Percentiles rank a stretch among this genome's conserved stretches.
Conservation (phyloP, 37 sponge, comb jelly and placozoan species). For the Cladorhizidae sp. region DNA sequence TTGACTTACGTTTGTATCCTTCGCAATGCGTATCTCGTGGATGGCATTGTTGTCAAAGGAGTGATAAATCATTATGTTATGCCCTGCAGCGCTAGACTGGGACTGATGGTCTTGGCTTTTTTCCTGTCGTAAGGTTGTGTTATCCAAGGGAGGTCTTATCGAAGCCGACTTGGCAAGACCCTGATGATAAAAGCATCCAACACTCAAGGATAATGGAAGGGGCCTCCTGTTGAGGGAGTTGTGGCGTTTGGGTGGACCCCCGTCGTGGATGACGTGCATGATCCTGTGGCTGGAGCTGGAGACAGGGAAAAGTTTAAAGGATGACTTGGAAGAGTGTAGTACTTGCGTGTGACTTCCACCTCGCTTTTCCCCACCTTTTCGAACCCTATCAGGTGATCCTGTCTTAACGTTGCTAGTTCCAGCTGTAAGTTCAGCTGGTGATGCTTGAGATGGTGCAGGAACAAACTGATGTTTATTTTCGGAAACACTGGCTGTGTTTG, state of each 20-base stretch:
- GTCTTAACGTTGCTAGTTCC: too few relatives aligned
- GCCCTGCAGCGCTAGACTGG: not conserved
- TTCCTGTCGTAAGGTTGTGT: not conserved
- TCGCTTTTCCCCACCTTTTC: too few relatives aligned
- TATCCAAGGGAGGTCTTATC: not conserved
- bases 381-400: too few relatives aligned
- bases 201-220: not conserved
- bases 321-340: not conserved
- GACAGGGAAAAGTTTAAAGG: constrained; percentile 7
- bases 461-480: too few relatives aligned
- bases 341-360: not conserved
- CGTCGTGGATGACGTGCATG: constrained; percentile 7
- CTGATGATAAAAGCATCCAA: not conserved
- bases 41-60: not conserved
- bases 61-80: not conserved
- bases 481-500: too few relatives aligned
- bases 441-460: too few relatives aligned
- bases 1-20: not conserved
- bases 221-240: not conserved
- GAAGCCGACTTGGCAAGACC: not conserved
- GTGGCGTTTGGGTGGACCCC: not conserved
- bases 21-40: not conserved
- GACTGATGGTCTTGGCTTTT: not conserved
- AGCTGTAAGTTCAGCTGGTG: too few relatives aligned
- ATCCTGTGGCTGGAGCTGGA: constrained; percentile 2